Base-by-base conservation (phyloP, 2,888 invertebrate genomes). In the Miltochrista miniata region DNA sequence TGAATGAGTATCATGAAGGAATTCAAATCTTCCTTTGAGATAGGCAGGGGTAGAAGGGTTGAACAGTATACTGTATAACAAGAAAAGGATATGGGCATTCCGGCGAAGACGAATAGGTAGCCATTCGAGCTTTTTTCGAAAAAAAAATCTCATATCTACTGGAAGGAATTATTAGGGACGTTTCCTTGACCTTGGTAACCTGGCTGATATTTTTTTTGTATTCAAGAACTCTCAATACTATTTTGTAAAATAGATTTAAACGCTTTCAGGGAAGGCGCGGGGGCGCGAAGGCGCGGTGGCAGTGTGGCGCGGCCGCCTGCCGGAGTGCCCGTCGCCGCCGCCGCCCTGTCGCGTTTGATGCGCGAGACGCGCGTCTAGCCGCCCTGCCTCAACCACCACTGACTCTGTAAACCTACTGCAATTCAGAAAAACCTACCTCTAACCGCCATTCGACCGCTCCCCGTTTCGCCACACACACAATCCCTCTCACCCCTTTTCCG, bases 261-360 rank as follows among this genome's bases (percentile, higher is more conserved):
- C 14, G 29, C 51, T 47, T 88, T 14, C 88, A 90, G 90, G 78
- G 36, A 81, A 81, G 87, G 85, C 87, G 87, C 78, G 85, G 60
- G 72, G 76, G 76, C 73, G 77, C 69, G 71, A 71, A 51, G 61
- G 62, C 67, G 80, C 67, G 66, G 73, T 61, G 64, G 72, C 75
- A 49, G 81, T 82, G 68, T 87, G 87, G 87, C 85, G 86, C 60
- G 85, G 84, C 58, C 81, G 86, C 52, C 69, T 84, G 68, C 80
- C 85, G 61, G 81, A 24, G 18, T 4, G 3, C 83, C 70, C 87
- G 85, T 72, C 18, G 18, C 83, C 83, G 65, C 87, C 85, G 70
- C 87, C 86, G 49, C 81, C 84, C 62, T 83, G 85, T 81, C 82
- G 81, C 77, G 84, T 87, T 76, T 82, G 76, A 85, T 70, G 64